These are phyloP conservation scores for Rhopalosiphum maidis DNA, from an alignment of 1,140 invertebrate species.

Conservation along the genomic window DNA sequence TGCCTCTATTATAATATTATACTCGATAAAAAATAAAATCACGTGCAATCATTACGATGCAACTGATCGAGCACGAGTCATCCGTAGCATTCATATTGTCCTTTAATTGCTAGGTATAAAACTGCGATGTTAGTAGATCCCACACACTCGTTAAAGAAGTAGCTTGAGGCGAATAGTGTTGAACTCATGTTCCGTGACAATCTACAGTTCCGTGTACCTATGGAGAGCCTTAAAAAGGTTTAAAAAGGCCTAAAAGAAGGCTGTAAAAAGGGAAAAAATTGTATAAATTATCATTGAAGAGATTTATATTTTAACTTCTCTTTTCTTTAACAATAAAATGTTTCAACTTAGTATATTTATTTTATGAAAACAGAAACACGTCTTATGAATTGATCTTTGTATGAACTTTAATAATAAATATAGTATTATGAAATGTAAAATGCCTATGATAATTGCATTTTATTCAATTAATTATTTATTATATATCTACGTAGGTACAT, in stretches of 20 bases:
- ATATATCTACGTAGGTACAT: not conserved
- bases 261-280: not conserved
- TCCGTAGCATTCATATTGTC: not conserved
- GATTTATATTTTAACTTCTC: not conserved
- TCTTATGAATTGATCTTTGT: no score
- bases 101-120: not conserved
- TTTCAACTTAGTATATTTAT: not conserved
- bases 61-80: not conserved
- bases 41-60: not conserved
- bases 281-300: not conserved
- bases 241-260: not conserved
- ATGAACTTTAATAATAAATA: no score
- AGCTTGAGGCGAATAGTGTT: not conserved
- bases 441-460: not conserved
- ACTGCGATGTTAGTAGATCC: not conserved
- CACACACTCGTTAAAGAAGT: not conserved
- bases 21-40: not conserved
- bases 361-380: no score
- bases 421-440: not conserved
- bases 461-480: not conserved
- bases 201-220: not conserved
- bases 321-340: not conserved
- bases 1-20: accelerated
- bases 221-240: not conserved
- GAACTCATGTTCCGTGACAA: not conserved